A percentile compares a stretch with the other conserved stretches of the same genome.
phyloP scores from a whole-genome alignment of 2,888 invertebrate genomes.

The Lithophane semibrunnea region DNA sequence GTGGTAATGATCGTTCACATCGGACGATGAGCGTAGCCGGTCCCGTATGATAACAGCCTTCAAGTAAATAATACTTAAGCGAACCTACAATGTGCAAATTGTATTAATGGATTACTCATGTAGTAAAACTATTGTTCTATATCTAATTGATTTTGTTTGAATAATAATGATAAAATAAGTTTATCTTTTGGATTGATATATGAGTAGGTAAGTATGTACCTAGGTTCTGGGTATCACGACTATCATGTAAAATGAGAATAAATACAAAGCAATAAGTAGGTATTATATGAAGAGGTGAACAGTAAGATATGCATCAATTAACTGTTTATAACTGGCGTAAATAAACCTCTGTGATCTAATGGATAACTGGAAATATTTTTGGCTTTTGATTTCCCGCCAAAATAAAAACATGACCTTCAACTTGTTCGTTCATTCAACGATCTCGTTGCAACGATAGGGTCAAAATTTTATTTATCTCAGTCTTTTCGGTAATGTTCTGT shows the following conservation, averaged over 20 bases:
- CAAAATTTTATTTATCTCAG: background rate
- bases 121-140: background rate
- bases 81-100: constrained; percentile 26
- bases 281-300: background rate
- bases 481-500: no score
- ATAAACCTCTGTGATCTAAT: background rate
- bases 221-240: background rate
- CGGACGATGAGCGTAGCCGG: constrained; percentile 37
- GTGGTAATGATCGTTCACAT: constrained; percentile 65
- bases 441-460: constrained; percentile 22
- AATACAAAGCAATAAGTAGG: background rate
- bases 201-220: background rate
- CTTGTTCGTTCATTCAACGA: constrained; percentile 24
- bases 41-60: constrained; percentile 52
- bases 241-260: background rate
- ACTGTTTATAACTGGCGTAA: background rate
- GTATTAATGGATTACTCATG: constrained; percentile 1
- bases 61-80: constrained; percentile 26
- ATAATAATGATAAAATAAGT: background rate
- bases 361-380: background rate
- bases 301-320: background rate
- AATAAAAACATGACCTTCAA: constrained; percentile 40
- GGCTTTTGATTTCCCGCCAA: constrained; percentile 41
- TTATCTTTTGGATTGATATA: background rate
- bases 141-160: background rate